phyloP scores from a whole-genome alignment of 2,797 vertebrate genomes.

The Enoplosus armatus region DNA sequence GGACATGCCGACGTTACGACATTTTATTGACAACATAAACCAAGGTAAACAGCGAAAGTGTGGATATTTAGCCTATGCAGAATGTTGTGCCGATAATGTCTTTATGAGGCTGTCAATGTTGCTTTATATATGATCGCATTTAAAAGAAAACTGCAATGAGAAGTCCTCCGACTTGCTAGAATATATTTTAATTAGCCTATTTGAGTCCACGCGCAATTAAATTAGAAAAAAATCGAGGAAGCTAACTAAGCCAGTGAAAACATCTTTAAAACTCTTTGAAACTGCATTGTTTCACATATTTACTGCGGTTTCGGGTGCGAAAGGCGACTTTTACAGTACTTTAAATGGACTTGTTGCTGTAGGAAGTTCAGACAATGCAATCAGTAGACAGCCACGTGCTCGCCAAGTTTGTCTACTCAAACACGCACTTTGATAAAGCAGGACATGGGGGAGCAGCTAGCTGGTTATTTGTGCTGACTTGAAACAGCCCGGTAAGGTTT shows the following conservation, averaged over 20 bases:
- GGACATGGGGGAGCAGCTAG: neutral
- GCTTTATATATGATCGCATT: neutral
- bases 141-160: neutral
- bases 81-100: constrained; percentile 5
- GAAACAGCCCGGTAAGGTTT: neutral
- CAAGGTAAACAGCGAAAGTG: constrained; percentile 69
- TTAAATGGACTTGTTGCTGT: constrained; percentile 74
- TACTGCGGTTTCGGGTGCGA: fast-evolving
- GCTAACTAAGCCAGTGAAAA: neutral
- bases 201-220: constrained; percentile 47
- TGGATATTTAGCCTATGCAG: constrained; percentile 29
- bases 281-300: neutral
- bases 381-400: constrained; percentile 86
- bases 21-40: constrained; percentile 69
- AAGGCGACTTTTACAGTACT: constrained; percentile 35
- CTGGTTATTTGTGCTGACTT: neutral
- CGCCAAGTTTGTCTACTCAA: constrained; percentile 68
- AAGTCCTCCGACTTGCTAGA: constrained; percentile 1
- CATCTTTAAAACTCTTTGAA: constrained; percentile 12
- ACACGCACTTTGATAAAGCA: constrained; percentile 52
- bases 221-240: constrained; percentile 61
- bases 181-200: constrained; percentile 41
- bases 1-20: constrained; percentile 75
- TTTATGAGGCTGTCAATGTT: neutral
- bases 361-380: constrained; percentile 86